Evolutionary conservation across 2,797 vertebrate species (phyloP), one percentile per base, ranked within the genome.

Genomic region (Sebastes dallii): DNA sequence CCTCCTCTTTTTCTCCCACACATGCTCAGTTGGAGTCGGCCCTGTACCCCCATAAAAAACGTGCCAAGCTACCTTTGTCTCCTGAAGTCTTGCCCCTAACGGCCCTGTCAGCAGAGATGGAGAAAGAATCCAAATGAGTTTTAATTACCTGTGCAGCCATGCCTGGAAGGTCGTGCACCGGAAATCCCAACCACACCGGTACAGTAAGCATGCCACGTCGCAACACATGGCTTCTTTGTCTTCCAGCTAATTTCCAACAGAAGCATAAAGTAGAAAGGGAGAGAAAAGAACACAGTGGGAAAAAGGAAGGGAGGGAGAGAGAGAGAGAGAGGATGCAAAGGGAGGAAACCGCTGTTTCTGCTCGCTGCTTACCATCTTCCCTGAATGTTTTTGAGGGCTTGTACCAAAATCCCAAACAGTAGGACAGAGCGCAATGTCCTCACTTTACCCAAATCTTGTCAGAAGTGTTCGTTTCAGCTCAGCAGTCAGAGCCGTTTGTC

Each of bases 121-220:
- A 91, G 76, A 91, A 91, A 88, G 86, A 91, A 89, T 90, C 89
- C 86, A 93, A 93, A 93, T 92, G 85, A 90, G 90, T 83, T 94
- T 95, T 95, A 95, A 95, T 95, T 94, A 95, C 94, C 94, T 93
- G 94, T 90, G 89, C 92, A 92, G 91, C 91, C 89, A 90, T 88
- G 91, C 93, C 94, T 92, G 80, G 85, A 85, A 91, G 93, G 92
- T 91, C 83, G 67, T 85, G 89, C 90, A 90, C 86, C 88, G 90
- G 92, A 95, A 95, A 92, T 92, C 91, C 90, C 91, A 92, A 82
- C 77, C 90, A 87, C 82, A 83, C 72, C 32, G 77, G 74, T 84
- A 90, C 89, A 91, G 91, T 89, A 82, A 85, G 88, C 89, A 73
- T 88, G 86, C 88, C 91, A 87, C 91, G 89, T 89, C 67, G 66